Conservation (phyloP, 2,113 vertebrate species). For the Lasiurus cinereus region DNA sequence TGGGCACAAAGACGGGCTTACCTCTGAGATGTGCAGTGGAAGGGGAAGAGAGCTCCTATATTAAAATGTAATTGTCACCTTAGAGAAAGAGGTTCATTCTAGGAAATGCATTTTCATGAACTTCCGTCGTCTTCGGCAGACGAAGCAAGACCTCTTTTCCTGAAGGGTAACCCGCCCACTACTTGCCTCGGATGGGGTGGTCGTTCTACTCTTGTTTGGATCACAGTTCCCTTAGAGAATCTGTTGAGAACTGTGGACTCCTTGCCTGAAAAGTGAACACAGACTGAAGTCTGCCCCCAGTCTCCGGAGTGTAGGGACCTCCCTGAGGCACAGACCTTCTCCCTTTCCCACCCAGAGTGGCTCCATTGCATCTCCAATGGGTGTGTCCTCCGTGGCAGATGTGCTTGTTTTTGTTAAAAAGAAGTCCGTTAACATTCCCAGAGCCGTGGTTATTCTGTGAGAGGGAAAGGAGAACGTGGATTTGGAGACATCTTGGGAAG, state of each 20-base stretch:
- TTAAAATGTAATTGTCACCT: slow-evolving; percentile 26
- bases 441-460: neutral
- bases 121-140: neutral
- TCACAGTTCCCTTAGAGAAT: neutral
- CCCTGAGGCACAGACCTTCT: neutral
- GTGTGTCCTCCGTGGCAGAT: neutral
- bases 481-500: neutral
- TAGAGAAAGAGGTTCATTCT: neutral
- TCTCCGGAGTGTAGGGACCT: neutral
- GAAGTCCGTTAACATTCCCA: neutral
- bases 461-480: neutral
- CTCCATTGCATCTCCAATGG: neutral
- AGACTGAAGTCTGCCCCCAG: neutral
- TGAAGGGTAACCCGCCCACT: neutral
- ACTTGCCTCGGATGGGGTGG: neutral
- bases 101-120: neutral
- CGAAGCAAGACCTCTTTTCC: neutral
- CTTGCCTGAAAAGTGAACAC: neutral
- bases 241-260: neutral
- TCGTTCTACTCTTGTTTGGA: neutral
- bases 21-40: neutral
- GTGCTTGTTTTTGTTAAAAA: neutral
- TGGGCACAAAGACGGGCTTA: neutral
- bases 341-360: neutral
- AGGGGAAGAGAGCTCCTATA: neutral